Evolutionary conservation across 1,140 invertebrate species (phyloP).

Genomic region (Dreissena rostriformis): DNA sequence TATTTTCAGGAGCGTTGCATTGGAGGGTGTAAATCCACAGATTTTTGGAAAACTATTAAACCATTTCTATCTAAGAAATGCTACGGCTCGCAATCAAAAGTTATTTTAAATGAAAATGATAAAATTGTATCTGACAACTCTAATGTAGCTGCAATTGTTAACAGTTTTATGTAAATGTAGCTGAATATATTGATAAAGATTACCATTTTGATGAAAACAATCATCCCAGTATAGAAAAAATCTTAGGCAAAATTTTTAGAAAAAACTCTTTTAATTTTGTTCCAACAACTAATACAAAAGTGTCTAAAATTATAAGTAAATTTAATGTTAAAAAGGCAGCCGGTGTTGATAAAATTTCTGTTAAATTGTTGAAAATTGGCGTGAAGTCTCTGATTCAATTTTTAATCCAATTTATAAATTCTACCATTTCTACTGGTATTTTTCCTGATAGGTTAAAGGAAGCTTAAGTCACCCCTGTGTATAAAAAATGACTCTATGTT

Average conservation of each 20-base stretch:
- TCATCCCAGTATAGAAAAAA: slow-evolving; percentile 43
- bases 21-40: slow-evolving; percentile 17
- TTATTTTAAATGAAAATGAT: slow-evolving; percentile 35
- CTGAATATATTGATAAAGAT: slow-evolving; percentile 41
- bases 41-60: slow-evolving; percentile 27
- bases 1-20: slow-evolving; percentile 30
- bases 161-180: slow-evolving; percentile 34
- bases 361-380: too few relatives aligned
- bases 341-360: too few relatives aligned
- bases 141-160: slow-evolving; percentile 28
- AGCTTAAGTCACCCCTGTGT: slow-evolving; percentile 26
- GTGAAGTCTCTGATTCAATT: too few relatives aligned
- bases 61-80: slow-evolving; percentile 3
- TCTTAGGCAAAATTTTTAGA: slow-evolving; percentile 14
- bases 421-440: neutral
- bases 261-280: slow-evolving; percentile 27
- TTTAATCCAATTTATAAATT: neutral
- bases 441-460: slow-evolving; percentile 32
- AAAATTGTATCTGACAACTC: slow-evolving; percentile 24
- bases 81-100: neutral
- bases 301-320: slow-evolving; percentile 25
- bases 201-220: slow-evolving; percentile 35
- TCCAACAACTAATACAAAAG: neutral
- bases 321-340: slow-evolving; percentile 28
- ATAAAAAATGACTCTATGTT: slow-evolving; percentile 14